Percentiles rank a stretch among this genome's conserved stretches.
Conservation (phyloP, 1,140 invertebrate genomes). For the Patella vulgata region DNA sequence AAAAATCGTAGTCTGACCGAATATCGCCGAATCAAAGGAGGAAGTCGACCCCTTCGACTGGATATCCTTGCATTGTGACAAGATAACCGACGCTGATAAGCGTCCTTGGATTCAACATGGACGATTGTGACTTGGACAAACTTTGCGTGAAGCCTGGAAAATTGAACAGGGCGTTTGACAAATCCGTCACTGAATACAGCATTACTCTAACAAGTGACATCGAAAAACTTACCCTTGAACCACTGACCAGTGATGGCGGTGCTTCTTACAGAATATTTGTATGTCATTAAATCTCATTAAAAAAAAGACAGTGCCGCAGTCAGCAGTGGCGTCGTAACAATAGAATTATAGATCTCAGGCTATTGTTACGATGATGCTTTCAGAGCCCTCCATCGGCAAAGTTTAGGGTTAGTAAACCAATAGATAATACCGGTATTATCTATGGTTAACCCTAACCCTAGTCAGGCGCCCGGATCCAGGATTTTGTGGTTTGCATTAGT, state of each 20-base stretch:
- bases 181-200: slow-evolving; percentile 53
- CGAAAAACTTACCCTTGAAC: slow-evolving; percentile 56
- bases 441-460: background rate
- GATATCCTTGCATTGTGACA: too few relatives aligned
- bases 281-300: slow-evolving; percentile 14
- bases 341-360: too few relatives aligned
- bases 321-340: too few relatives aligned
- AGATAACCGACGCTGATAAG: too few relatives aligned
- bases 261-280: slow-evolving; percentile 62
- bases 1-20: too few relatives aligned
- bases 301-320: background rate
- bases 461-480: too few relatives aligned
- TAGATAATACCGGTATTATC: background rate
- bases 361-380: too few relatives aligned
- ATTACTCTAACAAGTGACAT: slow-evolving; percentile 56
- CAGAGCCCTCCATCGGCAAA: too few relatives aligned
- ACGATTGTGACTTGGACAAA: slow-evolving; percentile 64
- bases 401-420: too few relatives aligned
- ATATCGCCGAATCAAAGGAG: too few relatives aligned
- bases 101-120: slow-evolving; percentile 70
- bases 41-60: too few relatives aligned
- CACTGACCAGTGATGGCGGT: slow-evolving; percentile 57
- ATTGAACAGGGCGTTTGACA: slow-evolving; percentile 55
- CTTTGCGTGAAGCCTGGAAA: slow-evolving; percentile 62
- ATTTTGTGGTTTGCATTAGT: too few relatives aligned